Evolutionary conservation across 2,888 invertebrate genomes (phyloP).

Genomic region (Monochamus alternatus): DNA sequence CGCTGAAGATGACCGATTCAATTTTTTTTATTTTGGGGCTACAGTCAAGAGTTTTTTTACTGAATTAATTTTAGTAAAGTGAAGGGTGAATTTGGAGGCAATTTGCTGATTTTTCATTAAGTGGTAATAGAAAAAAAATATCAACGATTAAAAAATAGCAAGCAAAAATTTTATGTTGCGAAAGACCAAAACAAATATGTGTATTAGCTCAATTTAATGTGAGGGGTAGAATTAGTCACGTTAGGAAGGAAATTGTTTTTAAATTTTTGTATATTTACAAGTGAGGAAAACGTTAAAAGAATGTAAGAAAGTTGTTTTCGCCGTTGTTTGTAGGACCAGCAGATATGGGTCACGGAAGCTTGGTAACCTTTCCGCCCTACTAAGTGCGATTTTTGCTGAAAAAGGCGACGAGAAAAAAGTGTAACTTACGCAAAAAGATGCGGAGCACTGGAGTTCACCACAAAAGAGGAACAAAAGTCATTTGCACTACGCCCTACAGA

Average conservation of each 20-base stretch:
- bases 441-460: constrained; percentile 28
- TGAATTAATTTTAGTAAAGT: too few species aligned
- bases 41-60: too few species aligned
- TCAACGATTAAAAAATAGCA: too few species aligned
- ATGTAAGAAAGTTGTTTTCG: not conserved
- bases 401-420: not conserved
- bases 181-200: too few species aligned
- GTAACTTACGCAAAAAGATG: constrained; percentile 21
- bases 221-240: too few species aligned
- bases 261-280: not conserved
- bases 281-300: not conserved
- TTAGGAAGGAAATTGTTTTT: not conserved
- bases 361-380: not conserved
- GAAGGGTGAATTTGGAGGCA: too few species aligned
- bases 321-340: not conserved
- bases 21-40: not conserved
- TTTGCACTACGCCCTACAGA: constrained; percentile 37
- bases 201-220: too few species aligned
- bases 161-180: too few species aligned
- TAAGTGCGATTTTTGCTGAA: not conserved
- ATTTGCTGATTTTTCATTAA: too few species aligned
- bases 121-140: too few species aligned
- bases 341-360: too few species aligned
- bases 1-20: not conserved
- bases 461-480: constrained; percentile 42